phyloP scores from a whole-genome alignment of 2,888 invertebrate genomes.

The Labia minor region DNA sequence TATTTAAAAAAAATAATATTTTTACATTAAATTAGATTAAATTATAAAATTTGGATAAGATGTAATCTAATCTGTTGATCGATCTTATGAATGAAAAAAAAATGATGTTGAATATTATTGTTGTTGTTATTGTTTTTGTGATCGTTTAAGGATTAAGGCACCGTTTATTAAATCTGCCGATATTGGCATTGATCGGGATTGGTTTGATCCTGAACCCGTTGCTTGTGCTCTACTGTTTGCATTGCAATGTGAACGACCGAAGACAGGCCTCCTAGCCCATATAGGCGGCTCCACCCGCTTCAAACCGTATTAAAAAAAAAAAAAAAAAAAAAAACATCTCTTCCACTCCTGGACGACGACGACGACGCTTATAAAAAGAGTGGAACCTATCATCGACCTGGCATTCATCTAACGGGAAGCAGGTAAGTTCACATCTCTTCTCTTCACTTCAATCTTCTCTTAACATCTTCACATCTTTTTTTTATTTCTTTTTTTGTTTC shows the following conservation, averaged over 20 bases:
- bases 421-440: neutral
- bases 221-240: neutral
- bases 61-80: too few relatives aligned
- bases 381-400: neutral
- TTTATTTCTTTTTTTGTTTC: too few relatives aligned
- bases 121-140: too few relatives aligned
- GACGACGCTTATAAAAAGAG: neutral
- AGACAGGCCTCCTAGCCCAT: neutral
- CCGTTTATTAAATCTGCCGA: too few relatives aligned
- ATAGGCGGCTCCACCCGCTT: neutral
- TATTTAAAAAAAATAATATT: too few relatives aligned
- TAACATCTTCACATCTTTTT: neutral
- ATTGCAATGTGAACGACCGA: slow-evolving; percentile 1
- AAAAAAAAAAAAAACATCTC: too few relatives aligned
- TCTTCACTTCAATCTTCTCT: neutral
- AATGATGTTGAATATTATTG: too few relatives aligned
- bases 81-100: too few relatives aligned
- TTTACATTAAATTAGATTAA: too few relatives aligned
- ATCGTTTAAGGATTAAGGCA: too few relatives aligned
- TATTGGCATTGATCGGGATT: neutral
- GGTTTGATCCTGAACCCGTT: neutral
- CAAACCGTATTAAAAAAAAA: slow-evolving; percentile 14
- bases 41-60: too few relatives aligned
- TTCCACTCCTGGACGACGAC: neutral
- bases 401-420: neutral